These are phyloP conservation scores for Penelope pileata DNA, from an alignment of 2,113 vertebrate species.

Conservation along the genomic window DNA sequence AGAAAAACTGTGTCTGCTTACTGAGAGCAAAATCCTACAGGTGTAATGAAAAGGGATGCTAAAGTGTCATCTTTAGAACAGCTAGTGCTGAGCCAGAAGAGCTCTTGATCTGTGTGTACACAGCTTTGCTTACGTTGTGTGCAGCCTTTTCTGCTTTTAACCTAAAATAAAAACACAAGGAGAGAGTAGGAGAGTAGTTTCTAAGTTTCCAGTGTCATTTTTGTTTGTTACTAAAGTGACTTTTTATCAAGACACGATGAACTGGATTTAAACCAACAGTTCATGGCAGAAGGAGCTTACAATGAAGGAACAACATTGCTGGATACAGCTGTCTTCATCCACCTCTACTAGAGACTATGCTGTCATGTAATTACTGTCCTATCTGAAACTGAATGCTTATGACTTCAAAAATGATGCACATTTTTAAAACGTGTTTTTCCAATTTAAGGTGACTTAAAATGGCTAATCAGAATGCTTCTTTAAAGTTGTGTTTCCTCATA, in stretches of 20 bases:
- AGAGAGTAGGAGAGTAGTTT: not conserved
- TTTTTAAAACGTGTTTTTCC: not conserved
- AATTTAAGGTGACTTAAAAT: not conserved
- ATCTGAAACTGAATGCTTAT: not conserved
- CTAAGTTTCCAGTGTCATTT: not conserved
- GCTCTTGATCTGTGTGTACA: not conserved
- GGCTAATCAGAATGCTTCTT: not conserved
- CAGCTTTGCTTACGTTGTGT: not conserved
- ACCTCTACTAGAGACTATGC: not conserved
- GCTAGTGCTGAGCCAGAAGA: not conserved
- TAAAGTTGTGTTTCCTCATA: not conserved
- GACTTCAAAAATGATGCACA: not conserved
- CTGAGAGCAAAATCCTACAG: not conserved
- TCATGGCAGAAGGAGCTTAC: not conserved
- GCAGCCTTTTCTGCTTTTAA: not conserved
- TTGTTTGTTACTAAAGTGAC: not conserved
- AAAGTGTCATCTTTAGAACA: not conserved
- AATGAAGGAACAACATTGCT: not conserved
- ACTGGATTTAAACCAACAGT: not conserved
- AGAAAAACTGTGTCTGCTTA: not conserved
- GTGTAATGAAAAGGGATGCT: not conserved
- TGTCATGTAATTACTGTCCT: not conserved
- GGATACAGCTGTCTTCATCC: not conserved
- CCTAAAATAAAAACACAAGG: not conserved
- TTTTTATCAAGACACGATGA: not conserved